phyloP scores from a whole-genome alignment of 2,888 invertebrate species.

The Loripinus fragilis region DNA sequence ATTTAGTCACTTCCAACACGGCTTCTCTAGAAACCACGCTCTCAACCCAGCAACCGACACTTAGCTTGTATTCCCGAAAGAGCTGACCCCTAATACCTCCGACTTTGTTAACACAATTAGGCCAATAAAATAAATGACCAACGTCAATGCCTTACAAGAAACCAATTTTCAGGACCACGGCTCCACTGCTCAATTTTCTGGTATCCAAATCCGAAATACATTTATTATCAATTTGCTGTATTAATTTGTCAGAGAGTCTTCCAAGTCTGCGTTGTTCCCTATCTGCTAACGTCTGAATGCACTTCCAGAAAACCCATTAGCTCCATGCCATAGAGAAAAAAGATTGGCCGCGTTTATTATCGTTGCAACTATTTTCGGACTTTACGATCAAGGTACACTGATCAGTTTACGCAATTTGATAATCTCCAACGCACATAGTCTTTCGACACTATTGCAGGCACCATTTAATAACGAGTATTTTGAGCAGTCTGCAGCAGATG shows the following conservation, averaged over 20 bases:
- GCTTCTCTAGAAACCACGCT: background rate
- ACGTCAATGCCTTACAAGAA: slow-evolving; percentile 57
- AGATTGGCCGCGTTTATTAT: too few species aligned
- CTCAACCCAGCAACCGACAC: background rate
- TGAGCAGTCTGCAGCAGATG: too few species aligned
- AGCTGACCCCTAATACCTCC: background rate
- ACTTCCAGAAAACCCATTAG: slow-evolving; percentile 15
- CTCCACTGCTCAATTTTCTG: slow-evolving; percentile 60
- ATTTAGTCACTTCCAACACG: too few species aligned
- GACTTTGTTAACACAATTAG: slow-evolving; percentile 58
- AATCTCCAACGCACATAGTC: slow-evolving; percentile 54
- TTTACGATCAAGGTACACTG: slow-evolving; percentile 33
- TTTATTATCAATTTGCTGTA: slow-evolving; percentile 66
- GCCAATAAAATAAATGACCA: slow-evolving; percentile 59
- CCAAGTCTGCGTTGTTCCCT: slow-evolving; percentile 24
- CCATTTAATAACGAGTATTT: too few species aligned
- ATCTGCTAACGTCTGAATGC: slow-evolving; percentile 18
- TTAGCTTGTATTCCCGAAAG: background rate
- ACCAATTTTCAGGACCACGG: slow-evolving; percentile 58
- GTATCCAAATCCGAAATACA: slow-evolving; percentile 62
- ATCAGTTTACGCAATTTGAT: slow-evolving; percentile 42
- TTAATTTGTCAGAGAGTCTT: slow-evolving; percentile 60
- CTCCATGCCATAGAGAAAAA: too few species aligned
- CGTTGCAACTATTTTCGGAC: too few species aligned
- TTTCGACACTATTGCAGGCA: too few species aligned